Percentiles rank a stretch among this genome's conserved stretches.
These are phyloP conservation scores for Colinus virginianus DNA, from an alignment of 2,113 vertebrate species.

Conservation along the genomic window DNA sequence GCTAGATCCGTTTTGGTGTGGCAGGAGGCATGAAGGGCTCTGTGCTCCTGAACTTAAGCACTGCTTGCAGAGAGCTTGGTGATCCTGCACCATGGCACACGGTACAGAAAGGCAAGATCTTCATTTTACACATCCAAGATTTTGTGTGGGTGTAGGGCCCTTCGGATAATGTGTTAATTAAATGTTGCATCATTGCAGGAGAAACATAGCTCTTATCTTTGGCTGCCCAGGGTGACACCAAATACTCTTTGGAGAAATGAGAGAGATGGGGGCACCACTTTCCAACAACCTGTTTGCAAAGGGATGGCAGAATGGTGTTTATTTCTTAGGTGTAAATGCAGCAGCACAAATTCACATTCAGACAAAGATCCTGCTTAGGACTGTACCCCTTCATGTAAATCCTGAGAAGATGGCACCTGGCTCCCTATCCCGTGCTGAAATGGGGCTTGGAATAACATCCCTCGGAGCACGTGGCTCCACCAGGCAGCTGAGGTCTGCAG, in stretches of 20 bases:
- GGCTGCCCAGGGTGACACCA: background rate
- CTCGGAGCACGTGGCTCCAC: background rate
- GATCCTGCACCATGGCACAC: background rate
- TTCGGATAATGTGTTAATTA: background rate
- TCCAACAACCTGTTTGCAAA: background rate
- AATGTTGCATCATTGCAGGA: background rate
- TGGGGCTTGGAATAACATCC: background rate
- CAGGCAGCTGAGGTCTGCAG: background rate
- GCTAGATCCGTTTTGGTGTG: background rate
- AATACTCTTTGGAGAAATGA: background rate
- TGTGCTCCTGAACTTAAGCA: background rate
- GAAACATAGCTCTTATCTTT: background rate
- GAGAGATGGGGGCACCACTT: background rate
- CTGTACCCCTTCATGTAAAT: background rate
- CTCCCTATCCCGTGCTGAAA: background rate
- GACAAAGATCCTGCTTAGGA: background rate
- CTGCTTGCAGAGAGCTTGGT: background rate
- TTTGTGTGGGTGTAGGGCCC: background rate
- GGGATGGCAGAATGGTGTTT: background rate
- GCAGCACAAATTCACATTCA: background rate
- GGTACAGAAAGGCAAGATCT: background rate
- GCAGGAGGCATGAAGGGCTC: background rate
- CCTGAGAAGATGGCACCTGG: rapidly evolving
- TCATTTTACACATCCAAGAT: background rate
- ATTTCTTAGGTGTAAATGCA: background rate